Evolutionary conservation across 53 echinoderm and acorn worm species (phyloP).

Genomic region (Patiria pectinifera): DNA sequence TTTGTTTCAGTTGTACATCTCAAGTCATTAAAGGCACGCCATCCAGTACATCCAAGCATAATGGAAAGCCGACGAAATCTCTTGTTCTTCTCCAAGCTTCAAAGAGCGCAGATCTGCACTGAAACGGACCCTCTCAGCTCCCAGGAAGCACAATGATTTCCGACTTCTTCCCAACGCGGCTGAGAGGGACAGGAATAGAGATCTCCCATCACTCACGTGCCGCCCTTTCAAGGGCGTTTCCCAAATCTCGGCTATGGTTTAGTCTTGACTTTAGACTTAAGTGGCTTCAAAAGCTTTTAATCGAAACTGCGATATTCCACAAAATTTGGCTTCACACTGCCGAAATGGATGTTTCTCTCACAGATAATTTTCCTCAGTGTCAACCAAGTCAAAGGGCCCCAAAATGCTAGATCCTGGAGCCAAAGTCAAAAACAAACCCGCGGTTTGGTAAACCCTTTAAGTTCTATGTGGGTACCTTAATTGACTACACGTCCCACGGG

Average conservation of each 20-base stretch:
- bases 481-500: constrained; percentile 25
- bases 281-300: too few relatives aligned
- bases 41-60: neutral
- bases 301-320: too few relatives aligned
- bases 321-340: too few relatives aligned
- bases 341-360: too few relatives aligned
- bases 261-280: too few relatives aligned
- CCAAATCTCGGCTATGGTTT: too few relatives aligned
- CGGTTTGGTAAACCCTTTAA: neutral
- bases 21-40: too few relatives aligned
- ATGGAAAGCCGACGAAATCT: neutral
- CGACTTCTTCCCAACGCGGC: neutral
- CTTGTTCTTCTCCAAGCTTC: neutral
- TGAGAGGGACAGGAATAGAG: constrained; percentile 1
- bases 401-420: neutral
- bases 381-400: neutral
- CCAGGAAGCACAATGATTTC: neutral
- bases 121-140: neutral
- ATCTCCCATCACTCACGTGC: neutral
- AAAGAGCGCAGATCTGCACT: neutral
- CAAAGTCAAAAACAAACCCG: neutral
- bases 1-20: too few relatives aligned
- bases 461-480: constrained; percentile 2
- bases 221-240: too few relatives aligned
- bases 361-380: too few relatives aligned